Conservation (phyloP, 1,140 invertebrate species). For the Neodiprion pinetum region DNA sequence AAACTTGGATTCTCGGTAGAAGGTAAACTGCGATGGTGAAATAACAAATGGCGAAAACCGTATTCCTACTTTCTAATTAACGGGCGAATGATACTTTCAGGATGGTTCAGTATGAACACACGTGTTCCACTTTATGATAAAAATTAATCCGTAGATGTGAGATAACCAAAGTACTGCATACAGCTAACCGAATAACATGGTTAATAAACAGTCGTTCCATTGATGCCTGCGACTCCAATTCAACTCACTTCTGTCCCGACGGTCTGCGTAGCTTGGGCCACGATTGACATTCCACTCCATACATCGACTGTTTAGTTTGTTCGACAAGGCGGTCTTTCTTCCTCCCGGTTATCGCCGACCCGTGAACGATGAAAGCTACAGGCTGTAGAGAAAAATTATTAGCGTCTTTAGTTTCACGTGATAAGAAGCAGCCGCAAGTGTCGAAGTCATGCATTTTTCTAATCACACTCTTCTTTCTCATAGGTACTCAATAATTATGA, state of each 20-base stretch:
- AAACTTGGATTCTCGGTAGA: background rate
- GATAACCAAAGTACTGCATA: background rate
- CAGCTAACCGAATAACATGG: background rate
- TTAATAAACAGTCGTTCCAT: background rate
- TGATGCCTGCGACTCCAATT: background rate
- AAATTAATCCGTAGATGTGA: background rate
- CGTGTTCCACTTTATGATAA: background rate
- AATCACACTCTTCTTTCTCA: too few relatives aligned
- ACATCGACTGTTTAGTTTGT: background rate
- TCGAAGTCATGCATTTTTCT: too few relatives aligned
- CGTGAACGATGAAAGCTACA: background rate
- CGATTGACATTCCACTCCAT: background rate
- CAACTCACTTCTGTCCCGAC: background rate
- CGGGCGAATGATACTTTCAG: background rate
- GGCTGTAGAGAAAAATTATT: background rate
- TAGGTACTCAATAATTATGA: too few relatives aligned
- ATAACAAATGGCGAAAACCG: too few relatives aligned
- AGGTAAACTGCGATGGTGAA: too few relatives aligned
- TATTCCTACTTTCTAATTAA: background rate
- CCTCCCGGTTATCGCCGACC: background rate
- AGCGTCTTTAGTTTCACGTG: background rate
- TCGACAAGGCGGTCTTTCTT: background rate
- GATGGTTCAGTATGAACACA: background rate
- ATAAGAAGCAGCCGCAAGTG: too few relatives aligned
- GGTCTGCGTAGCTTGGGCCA: background rate